These are phyloP conservation scores for Drosophila quadrilineata DNA, from an alignment of 1,140 invertebrate genomes.

Conservation along the genomic window DNA sequence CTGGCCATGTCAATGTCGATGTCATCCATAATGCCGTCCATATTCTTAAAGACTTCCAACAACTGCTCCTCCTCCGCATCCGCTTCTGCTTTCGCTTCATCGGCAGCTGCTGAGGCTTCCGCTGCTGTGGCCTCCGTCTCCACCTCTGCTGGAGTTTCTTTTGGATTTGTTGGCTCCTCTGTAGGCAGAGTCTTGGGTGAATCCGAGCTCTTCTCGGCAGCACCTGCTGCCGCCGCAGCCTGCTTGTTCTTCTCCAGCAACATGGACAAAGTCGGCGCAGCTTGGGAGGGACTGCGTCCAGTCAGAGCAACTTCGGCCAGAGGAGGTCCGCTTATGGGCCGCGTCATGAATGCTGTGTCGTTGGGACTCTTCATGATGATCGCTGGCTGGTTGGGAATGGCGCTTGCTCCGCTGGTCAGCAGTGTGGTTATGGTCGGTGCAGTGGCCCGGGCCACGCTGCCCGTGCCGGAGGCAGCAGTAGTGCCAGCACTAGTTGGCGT, in stretches of 20 bases:
- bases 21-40: constrained; percentile 74
- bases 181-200: not conserved
- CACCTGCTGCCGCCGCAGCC: constrained; percentile 82
- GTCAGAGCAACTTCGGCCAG: constrained; percentile 23
- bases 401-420: constrained; percentile 39
- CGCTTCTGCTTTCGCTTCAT: constrained; percentile 56
- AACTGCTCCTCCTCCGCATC: constrained; percentile 67
- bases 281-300: constrained; percentile 83
- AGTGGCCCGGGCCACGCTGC: constrained; percentile 57
- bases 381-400: constrained; percentile 61
- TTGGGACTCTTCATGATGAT: constrained; percentile 54
- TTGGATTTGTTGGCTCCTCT: not conserved
- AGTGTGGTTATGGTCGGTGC: constrained; percentile 80
- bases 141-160: constrained; percentile 21
- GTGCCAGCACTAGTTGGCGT: no score
- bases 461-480: not conserved
- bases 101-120: constrained; percentile 8
- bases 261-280: constrained; percentile 86
- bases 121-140: not conserved
- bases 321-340: constrained; percentile 64
- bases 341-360: constrained; percentile 53
- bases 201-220: not conserved
- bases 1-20: constrained; percentile 70
- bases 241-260: constrained; percentile 84
- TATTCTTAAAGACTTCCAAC: constrained; percentile 71